Base-by-base conservation (phyloP, 2,888 invertebrate genomes). In the Monochamus alternatus region DNA sequence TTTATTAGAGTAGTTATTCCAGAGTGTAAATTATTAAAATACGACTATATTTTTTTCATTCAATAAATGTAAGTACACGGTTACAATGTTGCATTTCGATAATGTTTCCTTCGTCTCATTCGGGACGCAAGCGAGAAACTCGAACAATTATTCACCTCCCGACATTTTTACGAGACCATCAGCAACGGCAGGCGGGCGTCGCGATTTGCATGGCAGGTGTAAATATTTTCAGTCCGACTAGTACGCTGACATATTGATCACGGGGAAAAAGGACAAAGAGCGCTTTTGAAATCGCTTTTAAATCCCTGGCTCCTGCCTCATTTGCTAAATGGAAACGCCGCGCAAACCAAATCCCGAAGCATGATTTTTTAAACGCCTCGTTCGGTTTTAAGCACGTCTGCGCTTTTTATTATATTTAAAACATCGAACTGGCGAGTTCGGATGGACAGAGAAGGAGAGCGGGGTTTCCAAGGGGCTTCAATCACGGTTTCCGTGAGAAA, bases 261-360 rank as follows among this genome's bases (percentile, higher is more conserved):
- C 74, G 63, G 74, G 64, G 74, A 69, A 74, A 74, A 74, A 75
- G 76, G 71, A 75, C 75, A 75, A 75, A 71, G 69, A 55, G 65
- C 65, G 75, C 72, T 73, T 78, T 78, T 76, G 70, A 76, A 78
- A 78, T 76, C 73, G 73, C 76, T 78, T 78, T 78, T 78, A 75
- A 78, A 78, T 76, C 76, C 76, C 73, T 71, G 75, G 74, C 74
- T 55, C 52, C 74, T 64, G 69, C 69, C 74, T 74, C 74, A 74
- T 74, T 74, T 68, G 63, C 55, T 63, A 74, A 74, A 74, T 74
- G 74, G 74, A 69, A 69, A 74, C 43, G 74, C 59, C 38, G 68
- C 10, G 59, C 68, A 58, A 58, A 68, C 43, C 68, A 58, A 58
- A 59, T 59, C 59, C 30, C 9, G 22, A 69, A 69, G 69, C 44